Conservation (phyloP, 2,113 vertebrate genomes). For the Hippopotamus amphibius region DNA sequence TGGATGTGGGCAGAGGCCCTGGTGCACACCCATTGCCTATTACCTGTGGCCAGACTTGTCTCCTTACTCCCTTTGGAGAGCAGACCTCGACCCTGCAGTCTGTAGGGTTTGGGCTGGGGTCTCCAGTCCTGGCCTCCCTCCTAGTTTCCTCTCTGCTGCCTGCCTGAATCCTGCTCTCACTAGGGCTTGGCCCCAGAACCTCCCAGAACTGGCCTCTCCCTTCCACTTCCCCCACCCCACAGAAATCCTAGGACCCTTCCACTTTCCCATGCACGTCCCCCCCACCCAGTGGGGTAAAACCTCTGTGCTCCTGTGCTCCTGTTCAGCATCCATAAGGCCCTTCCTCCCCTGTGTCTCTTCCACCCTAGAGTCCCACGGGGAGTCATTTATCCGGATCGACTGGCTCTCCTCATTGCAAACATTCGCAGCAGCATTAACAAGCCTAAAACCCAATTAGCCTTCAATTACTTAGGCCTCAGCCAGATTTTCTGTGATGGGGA, state of each 20-base stretch:
- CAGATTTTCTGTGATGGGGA: slow-evolving; percentile 71
- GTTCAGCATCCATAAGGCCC: not conserved
- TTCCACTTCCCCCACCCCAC: not conserved
- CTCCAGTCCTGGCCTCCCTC: not conserved
- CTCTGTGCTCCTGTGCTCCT: not conserved
- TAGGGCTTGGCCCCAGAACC: not conserved
- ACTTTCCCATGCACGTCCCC: not conserved
- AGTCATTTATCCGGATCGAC: slow-evolving; percentile 75
- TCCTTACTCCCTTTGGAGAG: not conserved
- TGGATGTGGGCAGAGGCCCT: not conserved
- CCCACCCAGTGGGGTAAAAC: not conserved
- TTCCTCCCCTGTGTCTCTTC: slow-evolving; percentile 27
- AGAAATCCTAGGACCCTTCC: not conserved
- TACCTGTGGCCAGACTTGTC: not conserved
- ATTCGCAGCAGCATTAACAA: slow-evolving; percentile 69
- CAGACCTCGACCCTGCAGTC: not conserved
- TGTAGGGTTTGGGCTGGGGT: not conserved
- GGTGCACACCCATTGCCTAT: not conserved
- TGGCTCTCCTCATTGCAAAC: slow-evolving; percentile 71
- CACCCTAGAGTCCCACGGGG: not conserved
- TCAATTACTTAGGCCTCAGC: slow-evolving; percentile 73
- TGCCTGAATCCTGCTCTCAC: not conserved
- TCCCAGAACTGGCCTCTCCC: not conserved
- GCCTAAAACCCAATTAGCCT: slow-evolving; percentile 79
- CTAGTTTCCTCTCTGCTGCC: not conserved